Evolutionary conservation across 2,113 vertebrate genomes (phyloP).

Genomic region (Tragulus kanchil): DNA sequence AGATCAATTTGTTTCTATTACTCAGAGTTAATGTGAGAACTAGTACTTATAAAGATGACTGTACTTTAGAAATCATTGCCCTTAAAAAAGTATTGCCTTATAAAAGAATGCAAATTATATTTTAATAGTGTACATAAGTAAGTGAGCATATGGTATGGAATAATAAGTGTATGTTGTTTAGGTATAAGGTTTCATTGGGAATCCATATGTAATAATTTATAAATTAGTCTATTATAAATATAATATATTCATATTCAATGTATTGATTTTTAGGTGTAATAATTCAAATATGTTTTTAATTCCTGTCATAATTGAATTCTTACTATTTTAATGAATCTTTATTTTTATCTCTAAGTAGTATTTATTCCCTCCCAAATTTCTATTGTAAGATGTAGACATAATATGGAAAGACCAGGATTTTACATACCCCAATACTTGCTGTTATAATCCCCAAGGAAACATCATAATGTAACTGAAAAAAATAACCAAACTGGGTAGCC

Average conservation of each 20-base stretch:
- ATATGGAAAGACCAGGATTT: background rate
- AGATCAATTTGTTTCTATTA: background rate
- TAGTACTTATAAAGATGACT: background rate
- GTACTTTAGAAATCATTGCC: background rate
- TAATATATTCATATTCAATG: background rate
- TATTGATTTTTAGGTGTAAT: background rate
- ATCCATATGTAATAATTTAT: background rate
- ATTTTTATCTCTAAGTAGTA: background rate
- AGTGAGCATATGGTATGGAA: background rate
- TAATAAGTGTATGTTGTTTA: constrained; percentile 13
- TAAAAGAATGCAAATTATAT: background rate
- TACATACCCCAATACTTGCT: background rate
- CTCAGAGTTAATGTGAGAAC: background rate
- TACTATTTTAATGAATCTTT: background rate
- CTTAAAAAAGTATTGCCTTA: background rate
- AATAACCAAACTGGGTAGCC: background rate
- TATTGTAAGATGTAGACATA: background rate
- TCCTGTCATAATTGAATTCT: constrained; percentile 31
- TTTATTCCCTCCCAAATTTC: background rate
- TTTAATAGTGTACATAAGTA: constrained; percentile 19
- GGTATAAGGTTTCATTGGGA: background rate
- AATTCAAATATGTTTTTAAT: background rate
- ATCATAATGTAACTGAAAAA: background rate
- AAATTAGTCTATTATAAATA: constrained; percentile 37
- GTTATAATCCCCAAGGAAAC: background rate